A percentile compares a stretch with the other conserved stretches of the same genome.
phyloP scores from a whole-genome alignment of 2,113 vertebrate genomes.

The Ia io region DNA sequence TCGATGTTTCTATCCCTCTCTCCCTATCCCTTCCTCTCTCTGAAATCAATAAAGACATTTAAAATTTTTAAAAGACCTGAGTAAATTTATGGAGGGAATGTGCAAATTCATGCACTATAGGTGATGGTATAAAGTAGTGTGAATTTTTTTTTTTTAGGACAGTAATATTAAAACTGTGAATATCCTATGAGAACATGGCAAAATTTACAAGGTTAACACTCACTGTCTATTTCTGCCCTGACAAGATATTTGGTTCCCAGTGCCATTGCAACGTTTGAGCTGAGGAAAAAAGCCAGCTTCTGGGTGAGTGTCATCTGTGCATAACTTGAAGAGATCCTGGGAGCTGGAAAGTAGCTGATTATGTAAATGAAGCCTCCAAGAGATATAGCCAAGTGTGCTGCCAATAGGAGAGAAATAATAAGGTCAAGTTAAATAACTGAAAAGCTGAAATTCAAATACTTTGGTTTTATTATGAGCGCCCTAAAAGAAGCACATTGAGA shows the following conservation, averaged over 20 bases:
- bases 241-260: constrained; percentile 93
- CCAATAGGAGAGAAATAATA: constrained; percentile 24
- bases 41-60: too few relatives aligned
- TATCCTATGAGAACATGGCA: not conserved
- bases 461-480: not conserved
- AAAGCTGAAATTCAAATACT: not conserved
- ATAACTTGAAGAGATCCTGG: constrained; percentile 88
- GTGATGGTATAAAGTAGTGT: not conserved
- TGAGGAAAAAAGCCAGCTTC: constrained; percentile 91
- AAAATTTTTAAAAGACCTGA: not conserved
- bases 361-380: constrained; percentile 93
- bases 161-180: not conserved
- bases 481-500: not conserved
- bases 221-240: constrained; percentile 94
- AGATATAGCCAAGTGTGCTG: constrained; percentile 90
- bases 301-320: constrained; percentile 87
- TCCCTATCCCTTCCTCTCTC: too few relatives aligned
- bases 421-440: not conserved
- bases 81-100: not conserved
- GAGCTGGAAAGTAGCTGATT: constrained; percentile 91
- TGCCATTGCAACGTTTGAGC: constrained; percentile 95
- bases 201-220: constrained; percentile 54
- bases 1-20: too few relatives aligned
- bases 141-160: not conserved
- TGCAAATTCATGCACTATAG: not conserved